Evolutionary conservation across 2,797 vertebrate genomes (phyloP), one percentile per base, ranked within the genome.

Genomic region (Siniperca scherzeri): DNA sequence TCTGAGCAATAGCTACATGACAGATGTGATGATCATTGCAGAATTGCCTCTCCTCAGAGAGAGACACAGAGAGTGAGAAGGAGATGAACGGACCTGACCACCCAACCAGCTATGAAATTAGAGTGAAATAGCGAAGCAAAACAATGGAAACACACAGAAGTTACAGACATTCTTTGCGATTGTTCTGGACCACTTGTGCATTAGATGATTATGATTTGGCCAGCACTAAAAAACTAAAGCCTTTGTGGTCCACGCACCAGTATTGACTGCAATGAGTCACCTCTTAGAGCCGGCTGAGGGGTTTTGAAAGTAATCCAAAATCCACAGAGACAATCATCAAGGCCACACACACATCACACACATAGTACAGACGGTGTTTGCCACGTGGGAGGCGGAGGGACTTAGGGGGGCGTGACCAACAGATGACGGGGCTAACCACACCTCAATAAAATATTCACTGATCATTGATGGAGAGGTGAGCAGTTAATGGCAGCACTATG

Each of bases 1-100:
- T 85, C 78, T 85, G 88, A 93, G 92, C 90, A 90, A 92, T 78
- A 72, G 89, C 89, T 89, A 87, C 91, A 92, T 86, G 90, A 94
- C 92, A 94, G 88, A 94, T 91, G 80, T 91, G 91, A 93, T 93
- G 92, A 93, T 91, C 80, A 55, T 17, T 86, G 92, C 93, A 92
- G 81, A 93, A 89, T 60, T 66, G 67, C 72, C 73, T 81, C 65
- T 87, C 84, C 84, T 84, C 76, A 50, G 83, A 85, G 87, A 78
- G 80, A 70, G 64, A 70, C 71, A 78, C 75, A 74, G 61, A 57
- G 65, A 80, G 69, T 5, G 81, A 60, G 46, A 69, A 12, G 12
- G 25, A 69, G 46, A 75, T n/a, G 61, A 66, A 82, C 46, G 68
- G 74, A 86, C 65, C 62, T 61, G 68, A 70, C 75, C 68, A 50